Conservation (phyloP, 2,888 invertebrate genomes). For the Drosophila leonis region DNA sequence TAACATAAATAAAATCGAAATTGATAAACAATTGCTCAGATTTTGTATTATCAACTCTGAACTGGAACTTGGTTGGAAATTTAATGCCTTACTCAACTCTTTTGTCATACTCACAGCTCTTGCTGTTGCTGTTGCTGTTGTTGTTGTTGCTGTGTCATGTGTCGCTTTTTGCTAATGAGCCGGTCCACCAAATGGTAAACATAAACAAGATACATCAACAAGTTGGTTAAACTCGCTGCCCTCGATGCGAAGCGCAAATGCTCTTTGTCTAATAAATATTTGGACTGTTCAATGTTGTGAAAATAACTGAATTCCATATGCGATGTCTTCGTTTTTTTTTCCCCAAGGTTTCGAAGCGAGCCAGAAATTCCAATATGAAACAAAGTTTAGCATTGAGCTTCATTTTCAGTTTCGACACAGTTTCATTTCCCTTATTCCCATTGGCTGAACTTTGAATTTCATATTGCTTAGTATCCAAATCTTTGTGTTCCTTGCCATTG, state of each 20-base stretch:
- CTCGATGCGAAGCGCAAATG: conserved; percentile 30
- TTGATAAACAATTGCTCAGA: conserved; percentile 40
- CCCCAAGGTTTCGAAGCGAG: conserved; percentile 2
- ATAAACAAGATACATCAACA: conserved; percentile 47
- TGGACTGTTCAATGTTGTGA: conserved; percentile 19
- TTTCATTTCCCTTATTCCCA: not conserved
- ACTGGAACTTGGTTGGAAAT: conserved; percentile 23
- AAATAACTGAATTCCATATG: not conserved
- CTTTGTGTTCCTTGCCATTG: not conserved
- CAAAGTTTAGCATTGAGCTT: not conserved
- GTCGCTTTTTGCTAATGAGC: conserved; percentile 69
- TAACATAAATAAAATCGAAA: conserved; percentile 54
- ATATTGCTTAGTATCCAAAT: not conserved
- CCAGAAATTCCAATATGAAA: not conserved
- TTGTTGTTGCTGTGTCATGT: conserved; percentile 47
- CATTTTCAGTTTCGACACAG: too few relatives aligned
- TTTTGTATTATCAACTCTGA: conserved; percentile 17
- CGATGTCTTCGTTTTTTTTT: not conserved
- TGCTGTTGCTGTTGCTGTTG: conserved; percentile 18
- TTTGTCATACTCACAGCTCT: conserved; percentile 9
- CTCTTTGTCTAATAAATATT: conserved; percentile 47
- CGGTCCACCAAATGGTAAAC: conserved; percentile 45
- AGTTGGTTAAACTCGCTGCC: conserved; percentile 23
- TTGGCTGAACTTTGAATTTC: not conserved
- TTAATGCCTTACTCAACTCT: conserved; percentile 41